phyloP scores from a whole-genome alignment of 2,797 vertebrate genomes.

The Lateolabrax maculatus region DNA sequence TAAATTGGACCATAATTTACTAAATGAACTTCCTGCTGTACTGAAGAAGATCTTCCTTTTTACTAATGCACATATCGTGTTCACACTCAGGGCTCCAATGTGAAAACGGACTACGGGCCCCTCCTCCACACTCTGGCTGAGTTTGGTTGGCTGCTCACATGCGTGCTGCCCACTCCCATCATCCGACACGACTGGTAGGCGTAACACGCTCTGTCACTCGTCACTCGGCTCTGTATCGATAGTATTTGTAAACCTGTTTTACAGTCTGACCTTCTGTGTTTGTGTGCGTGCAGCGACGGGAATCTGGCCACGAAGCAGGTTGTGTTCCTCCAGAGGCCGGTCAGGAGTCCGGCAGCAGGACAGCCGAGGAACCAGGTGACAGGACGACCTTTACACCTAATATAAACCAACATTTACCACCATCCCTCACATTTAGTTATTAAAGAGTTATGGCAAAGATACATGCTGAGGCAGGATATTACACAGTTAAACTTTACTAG shows the following conservation, averaged over 20 bases:
- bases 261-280: neutral
- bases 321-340: conserved; percentile 94
- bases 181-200: conserved; percentile 94
- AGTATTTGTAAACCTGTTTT: neutral
- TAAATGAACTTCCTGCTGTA: too few species aligned
- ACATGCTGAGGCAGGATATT: neutral
- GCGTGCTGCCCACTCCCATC: conserved; percentile 95
- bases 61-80: too few species aligned
- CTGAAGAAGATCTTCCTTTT: too few species aligned
- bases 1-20: too few species aligned
- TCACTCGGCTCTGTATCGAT: neutral
- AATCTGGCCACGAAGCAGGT: conserved; percentile 98
- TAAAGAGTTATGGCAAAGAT: neutral
- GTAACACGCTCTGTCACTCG: neutral
- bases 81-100: conserved; percentile 87
- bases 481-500: neutral
- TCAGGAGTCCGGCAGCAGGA: conserved; percentile 57
- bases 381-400: neutral
- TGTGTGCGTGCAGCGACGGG: conserved; percentile 86
- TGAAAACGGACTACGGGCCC: conserved; percentile 96
- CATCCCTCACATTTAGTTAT: neutral
- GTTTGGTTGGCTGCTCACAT: conserved; percentile 98
- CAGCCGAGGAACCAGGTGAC: conserved; percentile 79
- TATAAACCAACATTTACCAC: neutral
- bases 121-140: conserved; percentile 96